phyloP scores from a whole-genome alignment of 2,888 invertebrate species.

The Calameuta idolon region DNA sequence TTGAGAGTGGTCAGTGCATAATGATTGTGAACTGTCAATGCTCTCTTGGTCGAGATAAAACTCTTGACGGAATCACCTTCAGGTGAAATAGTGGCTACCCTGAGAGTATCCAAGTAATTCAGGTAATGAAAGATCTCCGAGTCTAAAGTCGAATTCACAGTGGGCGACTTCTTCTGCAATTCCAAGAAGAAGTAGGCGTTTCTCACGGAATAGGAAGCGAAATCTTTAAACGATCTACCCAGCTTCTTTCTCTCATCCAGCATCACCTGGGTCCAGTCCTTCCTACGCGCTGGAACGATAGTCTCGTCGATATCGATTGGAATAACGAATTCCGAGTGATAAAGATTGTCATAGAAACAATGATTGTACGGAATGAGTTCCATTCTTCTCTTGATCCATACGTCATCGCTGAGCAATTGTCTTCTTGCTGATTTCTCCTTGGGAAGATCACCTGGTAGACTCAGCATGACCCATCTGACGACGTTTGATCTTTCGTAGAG shows the following conservation, averaged over 20 bases:
- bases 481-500: constrained; percentile 69
- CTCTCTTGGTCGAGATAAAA: constrained; percentile 75
- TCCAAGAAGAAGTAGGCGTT: constrained; percentile 79
- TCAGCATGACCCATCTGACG: constrained; percentile 55
- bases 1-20: constrained; percentile 76
- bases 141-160: constrained; percentile 15
- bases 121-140: constrained; percentile 57
- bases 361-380: constrained; percentile 83
- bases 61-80: constrained; percentile 79
- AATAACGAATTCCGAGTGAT: constrained; percentile 74
- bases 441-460: constrained; percentile 65
- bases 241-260: constrained; percentile 63
- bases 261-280: constrained; percentile 73
- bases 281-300: constrained; percentile 74
- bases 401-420: constrained; percentile 64
- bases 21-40: constrained; percentile 81
- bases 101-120: constrained; percentile 68
- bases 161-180: constrained; percentile 40
- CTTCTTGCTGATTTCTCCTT: constrained; percentile 63
- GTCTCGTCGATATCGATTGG: constrained; percentile 82
- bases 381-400: constrained; percentile 79
- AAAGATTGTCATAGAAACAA: constrained; percentile 79
- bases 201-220: constrained; percentile 74
- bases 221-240: constrained; percentile 65
- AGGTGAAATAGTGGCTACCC: constrained; percentile 73